Evolutionary conservation across 2,113 vertebrate genomes (phyloP).

Genomic region (Cheirogaleus medius): DNA sequence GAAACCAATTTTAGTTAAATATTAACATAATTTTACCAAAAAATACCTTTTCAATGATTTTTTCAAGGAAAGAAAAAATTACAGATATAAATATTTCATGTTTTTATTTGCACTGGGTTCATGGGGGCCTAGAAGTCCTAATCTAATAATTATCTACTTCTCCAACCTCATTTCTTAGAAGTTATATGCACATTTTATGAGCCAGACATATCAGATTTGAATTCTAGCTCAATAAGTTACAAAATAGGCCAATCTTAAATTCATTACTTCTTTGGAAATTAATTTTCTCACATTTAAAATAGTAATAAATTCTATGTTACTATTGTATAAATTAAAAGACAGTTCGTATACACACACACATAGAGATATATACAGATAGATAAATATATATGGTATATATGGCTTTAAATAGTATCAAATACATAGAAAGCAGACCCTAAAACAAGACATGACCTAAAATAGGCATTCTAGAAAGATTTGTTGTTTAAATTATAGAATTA

Average conservation of each 20-base stretch:
- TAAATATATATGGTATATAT: not conserved
- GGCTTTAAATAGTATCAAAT: not conserved
- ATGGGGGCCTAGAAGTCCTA: not conserved
- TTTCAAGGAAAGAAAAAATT: not conserved
- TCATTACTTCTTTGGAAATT: not conserved
- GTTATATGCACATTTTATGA: not conserved
- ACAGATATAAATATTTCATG: not conserved
- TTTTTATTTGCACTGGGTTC: not conserved
- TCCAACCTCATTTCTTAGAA: not conserved
- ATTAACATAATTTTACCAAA: not conserved
- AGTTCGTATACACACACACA: not conserved
- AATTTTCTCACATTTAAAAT: not conserved
- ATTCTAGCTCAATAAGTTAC: not conserved
- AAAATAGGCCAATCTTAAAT: not conserved
- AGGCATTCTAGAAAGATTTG: not conserved
- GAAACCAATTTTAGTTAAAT: not conserved
- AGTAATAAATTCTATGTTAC: not conserved
- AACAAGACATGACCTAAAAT: not conserved
- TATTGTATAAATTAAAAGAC: not conserved
- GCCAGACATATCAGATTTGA: not conserved
- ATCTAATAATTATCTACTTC: not conserved
- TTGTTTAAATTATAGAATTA: not conserved
- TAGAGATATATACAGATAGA: not conserved
- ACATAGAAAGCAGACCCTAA: not conserved
- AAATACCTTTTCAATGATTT: not conserved